Evolutionary conservation across 2,888 invertebrate genomes (phyloP).

Genomic region (Diloba caeruleocephala): DNA sequence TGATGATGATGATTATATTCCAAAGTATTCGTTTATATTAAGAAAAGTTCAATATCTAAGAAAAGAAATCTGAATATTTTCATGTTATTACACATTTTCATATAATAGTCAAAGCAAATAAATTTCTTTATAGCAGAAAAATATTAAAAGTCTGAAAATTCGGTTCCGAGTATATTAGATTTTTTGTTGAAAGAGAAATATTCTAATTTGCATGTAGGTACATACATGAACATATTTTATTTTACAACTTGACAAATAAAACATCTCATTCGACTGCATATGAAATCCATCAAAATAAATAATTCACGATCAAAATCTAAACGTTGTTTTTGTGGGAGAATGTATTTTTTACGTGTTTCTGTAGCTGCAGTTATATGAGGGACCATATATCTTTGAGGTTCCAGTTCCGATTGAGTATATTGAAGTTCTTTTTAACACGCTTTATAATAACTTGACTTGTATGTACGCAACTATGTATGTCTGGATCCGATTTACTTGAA

Average conservation of each 20-base stretch:
- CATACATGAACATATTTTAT: slow-evolving; percentile 6
- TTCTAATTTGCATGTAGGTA: slow-evolving; percentile 1
- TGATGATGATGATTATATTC: too few species aligned
- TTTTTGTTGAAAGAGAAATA: slow-evolving; percentile 7
- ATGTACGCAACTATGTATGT: too few species aligned
- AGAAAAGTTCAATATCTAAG: too few species aligned
- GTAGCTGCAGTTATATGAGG: too few species aligned
- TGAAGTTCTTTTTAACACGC: too few species aligned
- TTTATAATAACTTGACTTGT: too few species aligned
- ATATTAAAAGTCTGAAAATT: slow-evolving; percentile 4
- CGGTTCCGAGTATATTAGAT: neutral
- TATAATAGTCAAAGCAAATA: neutral
- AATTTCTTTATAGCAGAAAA: neutral
- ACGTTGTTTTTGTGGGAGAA: too few species aligned
- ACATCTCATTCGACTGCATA: neutral
- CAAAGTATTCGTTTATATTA: too few species aligned
- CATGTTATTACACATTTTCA: neutral
- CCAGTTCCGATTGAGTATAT: too few species aligned
- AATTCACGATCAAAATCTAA: neutral
- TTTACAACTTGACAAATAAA: slow-evolving; percentile 12
- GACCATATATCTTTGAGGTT: too few species aligned
- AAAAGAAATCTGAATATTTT: neutral
- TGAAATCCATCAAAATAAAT: slow-evolving; percentile 12
- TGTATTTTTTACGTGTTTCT: too few species aligned
- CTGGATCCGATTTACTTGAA: too few species aligned